Conservation (phyloP, 2,888 invertebrate genomes). For the Dione vanillae region DNA sequence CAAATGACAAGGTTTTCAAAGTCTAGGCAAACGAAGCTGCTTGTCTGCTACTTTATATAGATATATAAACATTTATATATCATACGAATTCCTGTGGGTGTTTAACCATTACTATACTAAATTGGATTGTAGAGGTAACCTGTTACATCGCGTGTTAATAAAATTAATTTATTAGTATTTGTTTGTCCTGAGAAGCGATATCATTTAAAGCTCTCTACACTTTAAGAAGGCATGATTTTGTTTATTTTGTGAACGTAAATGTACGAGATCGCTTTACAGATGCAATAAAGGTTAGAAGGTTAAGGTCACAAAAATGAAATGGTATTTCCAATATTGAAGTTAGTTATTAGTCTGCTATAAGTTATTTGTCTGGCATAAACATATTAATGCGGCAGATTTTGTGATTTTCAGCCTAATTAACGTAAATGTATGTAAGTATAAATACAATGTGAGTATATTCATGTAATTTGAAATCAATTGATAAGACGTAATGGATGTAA, state of each 20-base stretch:
- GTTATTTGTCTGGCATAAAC: too few species aligned
- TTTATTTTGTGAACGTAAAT: not conserved
- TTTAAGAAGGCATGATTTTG: too few species aligned
- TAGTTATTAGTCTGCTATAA: too few species aligned
- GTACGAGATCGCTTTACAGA: not conserved
- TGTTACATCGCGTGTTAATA: not conserved
- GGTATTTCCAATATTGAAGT: not conserved
- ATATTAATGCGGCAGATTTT: not conserved
- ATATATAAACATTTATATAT: not conserved
- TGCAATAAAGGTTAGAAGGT: not conserved
- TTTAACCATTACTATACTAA: not conserved
- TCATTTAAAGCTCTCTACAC: too few species aligned
- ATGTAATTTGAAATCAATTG: too few species aligned
- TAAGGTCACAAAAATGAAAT: conserved; percentile 4
- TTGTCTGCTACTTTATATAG: too few species aligned
- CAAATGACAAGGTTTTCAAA: too few species aligned
- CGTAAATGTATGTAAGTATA: too few species aligned
- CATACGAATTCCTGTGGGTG: not conserved
- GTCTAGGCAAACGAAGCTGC: not conserved
- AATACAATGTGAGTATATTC: too few species aligned
- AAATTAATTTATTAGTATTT: not conserved
- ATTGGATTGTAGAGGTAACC: conserved; percentile 7
- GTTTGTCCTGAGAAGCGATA: too few species aligned
- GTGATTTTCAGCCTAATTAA: too few species aligned
- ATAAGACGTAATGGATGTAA: too few species aligned